Conservation (phyloP, 2,797 vertebrate genomes). For the Psittacula derbiana region DNA sequence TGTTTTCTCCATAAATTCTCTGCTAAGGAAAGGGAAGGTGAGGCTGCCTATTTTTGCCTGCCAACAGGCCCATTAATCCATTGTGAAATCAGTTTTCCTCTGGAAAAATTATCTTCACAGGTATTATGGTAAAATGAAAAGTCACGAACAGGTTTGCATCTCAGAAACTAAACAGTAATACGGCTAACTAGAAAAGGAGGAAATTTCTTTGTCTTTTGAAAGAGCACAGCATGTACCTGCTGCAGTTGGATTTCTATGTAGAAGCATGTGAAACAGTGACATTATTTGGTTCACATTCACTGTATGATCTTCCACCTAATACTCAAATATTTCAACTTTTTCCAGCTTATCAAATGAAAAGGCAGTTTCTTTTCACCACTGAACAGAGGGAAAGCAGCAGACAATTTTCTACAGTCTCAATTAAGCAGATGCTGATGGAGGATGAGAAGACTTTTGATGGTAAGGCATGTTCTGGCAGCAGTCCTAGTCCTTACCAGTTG, state of each 20-base stretch:
- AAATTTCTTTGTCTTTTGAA: not conserved
- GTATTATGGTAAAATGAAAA: not conserved
- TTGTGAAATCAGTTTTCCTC: not conserved
- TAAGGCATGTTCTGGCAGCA: conserved; percentile 11
- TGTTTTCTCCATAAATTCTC: not conserved
- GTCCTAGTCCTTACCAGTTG: not conserved
- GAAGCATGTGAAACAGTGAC: not conserved
- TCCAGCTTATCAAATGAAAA: not conserved
- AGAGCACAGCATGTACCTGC: not conserved
- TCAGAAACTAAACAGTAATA: not conserved
- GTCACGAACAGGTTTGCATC: not conserved
- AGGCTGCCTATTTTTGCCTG: not conserved
- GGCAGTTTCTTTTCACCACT: not conserved
- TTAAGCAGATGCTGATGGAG: conserved; percentile 18
- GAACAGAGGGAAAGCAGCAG: not conserved
- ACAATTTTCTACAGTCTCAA: not conserved
- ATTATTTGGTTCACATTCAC: not conserved
- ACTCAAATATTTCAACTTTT: conserved; percentile 16
- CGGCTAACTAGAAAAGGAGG: not conserved
- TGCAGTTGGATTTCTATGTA: not conserved
- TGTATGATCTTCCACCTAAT: not conserved
- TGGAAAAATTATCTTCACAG: not conserved
- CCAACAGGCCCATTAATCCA: not conserved
- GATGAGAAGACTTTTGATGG: not conserved
- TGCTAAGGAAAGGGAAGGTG: not conserved